Evolutionary conservation across 2,113 vertebrate genomes (phyloP).

Genomic region (Microcebus murinus): DNA sequence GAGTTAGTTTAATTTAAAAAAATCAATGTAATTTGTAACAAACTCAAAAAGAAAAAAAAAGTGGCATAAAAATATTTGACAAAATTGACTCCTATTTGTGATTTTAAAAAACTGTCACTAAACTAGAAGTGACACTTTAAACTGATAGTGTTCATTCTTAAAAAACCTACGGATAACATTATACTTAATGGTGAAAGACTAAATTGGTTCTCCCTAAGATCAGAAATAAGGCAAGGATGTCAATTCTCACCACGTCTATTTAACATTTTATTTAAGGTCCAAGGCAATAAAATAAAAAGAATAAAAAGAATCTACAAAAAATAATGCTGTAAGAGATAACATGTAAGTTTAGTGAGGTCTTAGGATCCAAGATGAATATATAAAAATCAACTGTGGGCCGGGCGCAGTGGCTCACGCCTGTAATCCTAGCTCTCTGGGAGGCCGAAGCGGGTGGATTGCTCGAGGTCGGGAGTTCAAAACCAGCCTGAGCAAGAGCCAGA

Average conservation of each 20-base stretch:
- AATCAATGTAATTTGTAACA: neutral
- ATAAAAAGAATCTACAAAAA: neutral
- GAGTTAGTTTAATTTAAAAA: neutral
- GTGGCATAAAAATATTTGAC: neutral
- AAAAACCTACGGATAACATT: neutral
- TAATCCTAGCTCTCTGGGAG: too few species aligned
- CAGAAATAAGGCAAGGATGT: neutral
- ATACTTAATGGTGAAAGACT: neutral
- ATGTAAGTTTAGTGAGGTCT: neutral
- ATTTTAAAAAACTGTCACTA: neutral
- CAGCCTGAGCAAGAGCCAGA: too few species aligned
- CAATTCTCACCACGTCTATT: neutral
- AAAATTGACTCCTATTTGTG: neutral
- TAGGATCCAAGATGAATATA: neutral
- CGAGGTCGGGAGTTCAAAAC: too few species aligned
- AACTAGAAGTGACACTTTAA: neutral
- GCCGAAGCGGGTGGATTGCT: too few species aligned
- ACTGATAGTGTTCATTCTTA: fast-evolving
- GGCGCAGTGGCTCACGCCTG: too few species aligned
- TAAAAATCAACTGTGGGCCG: neutral
- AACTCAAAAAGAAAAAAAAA: neutral
- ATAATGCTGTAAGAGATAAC: neutral
- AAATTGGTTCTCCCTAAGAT: neutral
- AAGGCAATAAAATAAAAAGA: neutral
- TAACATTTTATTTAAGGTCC: neutral